A percentile compares a stretch with the other conserved stretches of the same genome.
These are phyloP conservation scores for Diadophis punctatus DNA, from an alignment of 2,113 vertebrate species.

Conservation along the genomic window DNA sequence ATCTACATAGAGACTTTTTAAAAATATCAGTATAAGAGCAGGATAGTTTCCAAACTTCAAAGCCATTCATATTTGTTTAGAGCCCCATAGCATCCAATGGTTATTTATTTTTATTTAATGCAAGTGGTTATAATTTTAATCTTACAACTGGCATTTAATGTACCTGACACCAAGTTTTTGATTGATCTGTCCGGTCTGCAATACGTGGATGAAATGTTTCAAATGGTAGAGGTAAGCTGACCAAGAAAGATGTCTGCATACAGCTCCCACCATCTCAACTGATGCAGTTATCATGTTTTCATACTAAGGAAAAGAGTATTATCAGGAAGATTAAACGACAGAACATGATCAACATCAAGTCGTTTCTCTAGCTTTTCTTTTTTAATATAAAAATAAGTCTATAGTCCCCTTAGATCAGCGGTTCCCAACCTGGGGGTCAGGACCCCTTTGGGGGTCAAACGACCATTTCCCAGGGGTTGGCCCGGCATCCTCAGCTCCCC, in stretches of 20 bases:
- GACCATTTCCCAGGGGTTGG: too few relatives aligned
- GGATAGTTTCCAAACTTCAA: neutral
- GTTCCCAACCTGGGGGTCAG: too few relatives aligned
- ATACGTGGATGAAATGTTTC: constrained; percentile 87
- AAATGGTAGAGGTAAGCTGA: constrained; percentile 90
- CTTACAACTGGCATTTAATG: neutral
- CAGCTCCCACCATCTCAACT: constrained; percentile 85
- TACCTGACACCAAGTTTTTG: constrained; percentile 92
- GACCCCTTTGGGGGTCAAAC: too few relatives aligned
- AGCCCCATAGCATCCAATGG: too few relatives aligned
- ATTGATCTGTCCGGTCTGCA: constrained; percentile 79
- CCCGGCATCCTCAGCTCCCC: too few relatives aligned
- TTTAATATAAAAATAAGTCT: neutral
- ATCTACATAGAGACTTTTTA: neutral
- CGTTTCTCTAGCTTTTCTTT: neutral
- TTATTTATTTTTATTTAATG: neutral
- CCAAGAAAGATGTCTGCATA: constrained; percentile 88
- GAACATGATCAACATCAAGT: neutral
- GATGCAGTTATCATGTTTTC: constrained; percentile 88
- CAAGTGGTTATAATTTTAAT: neutral
- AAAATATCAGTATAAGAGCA: constrained; percentile 3
- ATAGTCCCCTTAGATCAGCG: neutral
- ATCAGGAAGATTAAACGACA: neutral
- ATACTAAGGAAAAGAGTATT: constrained; percentile 68
- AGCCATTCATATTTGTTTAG: neutral